Evolutionary conservation across 2,888 invertebrate species (phyloP).

Genomic region (Argynnis bischoffii): DNA sequence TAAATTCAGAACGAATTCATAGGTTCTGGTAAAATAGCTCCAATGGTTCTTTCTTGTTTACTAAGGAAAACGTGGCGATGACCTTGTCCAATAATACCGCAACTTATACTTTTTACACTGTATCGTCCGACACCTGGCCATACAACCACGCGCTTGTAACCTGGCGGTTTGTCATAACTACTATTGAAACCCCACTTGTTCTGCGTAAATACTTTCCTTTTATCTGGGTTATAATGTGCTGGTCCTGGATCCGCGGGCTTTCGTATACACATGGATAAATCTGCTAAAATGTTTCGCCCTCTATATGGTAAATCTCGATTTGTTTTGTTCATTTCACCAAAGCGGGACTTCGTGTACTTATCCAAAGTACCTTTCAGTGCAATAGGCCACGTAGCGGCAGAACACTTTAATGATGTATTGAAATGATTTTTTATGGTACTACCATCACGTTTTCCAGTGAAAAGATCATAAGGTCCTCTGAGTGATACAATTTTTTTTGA

Average conservation of each 20-base stretch:
- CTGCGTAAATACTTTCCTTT: conserved; percentile 51
- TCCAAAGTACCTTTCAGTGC: conserved; percentile 60
- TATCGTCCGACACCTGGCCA: conserved; percentile 76
- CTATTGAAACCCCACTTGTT: conserved; percentile 64
- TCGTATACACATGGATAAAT: conserved; percentile 73
- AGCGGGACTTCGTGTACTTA: conserved; percentile 57
- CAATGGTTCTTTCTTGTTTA: conserved; percentile 63
- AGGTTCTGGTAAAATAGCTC: conserved; percentile 56
- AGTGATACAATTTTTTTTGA: conserved; percentile 64
- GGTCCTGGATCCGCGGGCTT: conserved; percentile 80
- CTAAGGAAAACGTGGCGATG: conserved; percentile 66
- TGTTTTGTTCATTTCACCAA: conserved; percentile 70
- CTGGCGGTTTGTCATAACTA: conserved; percentile 64
- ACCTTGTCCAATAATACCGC: conserved; percentile 60
- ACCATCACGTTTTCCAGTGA: conserved; percentile 76
- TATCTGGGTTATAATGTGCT: conserved; percentile 61
- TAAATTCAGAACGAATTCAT: conserved; percentile 65
- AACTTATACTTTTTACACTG: conserved; percentile 42
- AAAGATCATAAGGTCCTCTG: conserved; percentile 71
- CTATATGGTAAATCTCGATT: conserved; percentile 60
- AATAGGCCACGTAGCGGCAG: conserved; percentile 67
- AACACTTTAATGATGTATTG: conserved; percentile 52
- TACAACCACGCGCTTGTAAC: conserved; percentile 60
- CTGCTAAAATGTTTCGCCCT: conserved; percentile 72
- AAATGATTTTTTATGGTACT: conserved; percentile 80